Conservation (phyloP, 2,888 invertebrate genomes). For the Leucophenga maculata region DNA sequence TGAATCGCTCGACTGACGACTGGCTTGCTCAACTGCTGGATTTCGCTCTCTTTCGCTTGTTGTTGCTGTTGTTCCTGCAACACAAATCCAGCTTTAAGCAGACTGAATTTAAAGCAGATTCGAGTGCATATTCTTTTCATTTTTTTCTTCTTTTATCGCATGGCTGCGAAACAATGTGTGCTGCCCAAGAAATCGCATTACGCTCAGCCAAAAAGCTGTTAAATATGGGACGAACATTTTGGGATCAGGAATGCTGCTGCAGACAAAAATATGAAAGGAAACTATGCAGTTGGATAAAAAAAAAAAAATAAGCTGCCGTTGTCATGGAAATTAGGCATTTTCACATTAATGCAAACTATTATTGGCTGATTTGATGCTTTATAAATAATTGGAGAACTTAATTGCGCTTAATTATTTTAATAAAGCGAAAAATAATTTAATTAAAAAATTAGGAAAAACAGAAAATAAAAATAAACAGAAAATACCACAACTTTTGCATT, state of each 20-base stretch:
- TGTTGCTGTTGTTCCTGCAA: constrained; percentile 30
- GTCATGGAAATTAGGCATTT: background rate
- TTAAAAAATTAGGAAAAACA: too few relatives aligned
- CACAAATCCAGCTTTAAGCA: background rate
- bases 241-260: background rate
- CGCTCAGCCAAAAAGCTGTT: constrained; percentile 16
- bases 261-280: too few relatives aligned
- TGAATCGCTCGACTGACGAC: too few relatives aligned
- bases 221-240: constrained; percentile 42
- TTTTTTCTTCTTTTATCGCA: background rate
- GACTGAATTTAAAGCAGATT: constrained; percentile 13
- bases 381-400: too few relatives aligned
- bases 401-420: too few relatives aligned
- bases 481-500: too few relatives aligned
- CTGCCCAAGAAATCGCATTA: background rate
- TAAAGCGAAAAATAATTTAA: too few relatives aligned
- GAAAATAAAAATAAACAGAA: too few relatives aligned
- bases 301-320: too few relatives aligned
- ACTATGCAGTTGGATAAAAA: too few relatives aligned
- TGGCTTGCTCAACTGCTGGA: background rate
- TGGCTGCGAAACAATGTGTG: background rate
- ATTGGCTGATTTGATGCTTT: too few relatives aligned
- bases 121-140: background rate
- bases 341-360: background rate
- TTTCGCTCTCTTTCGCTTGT: background rate